Evolutionary conservation across 2,113 vertebrate species (phyloP), one percentile per base, ranked within the genome.

Genomic region (Falco punctatus): DNA sequence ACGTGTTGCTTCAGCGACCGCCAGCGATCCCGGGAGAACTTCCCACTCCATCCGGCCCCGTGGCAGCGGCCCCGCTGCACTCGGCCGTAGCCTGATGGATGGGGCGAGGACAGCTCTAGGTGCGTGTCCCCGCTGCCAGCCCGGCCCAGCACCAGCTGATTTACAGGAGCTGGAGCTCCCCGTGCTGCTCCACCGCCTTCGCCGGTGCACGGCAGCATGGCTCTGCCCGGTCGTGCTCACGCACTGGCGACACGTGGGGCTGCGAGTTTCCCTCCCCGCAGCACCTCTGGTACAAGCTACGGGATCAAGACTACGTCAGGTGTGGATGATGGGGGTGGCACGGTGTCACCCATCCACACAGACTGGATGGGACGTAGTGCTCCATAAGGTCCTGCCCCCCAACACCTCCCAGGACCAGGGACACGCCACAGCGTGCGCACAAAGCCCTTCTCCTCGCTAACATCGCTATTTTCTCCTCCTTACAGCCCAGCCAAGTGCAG

Each of bases 1-100:
- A 78, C 0, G 3, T 3, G 10, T 0, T 16, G 22, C 7, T 58
- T 28, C 80, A 51, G 72, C 0, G 2, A 44, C 18, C 16, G 40
- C n/a, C 57, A 57, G 22, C 38, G 5, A 59, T 20, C 59, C 70
- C 0, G 2, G 9, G 58, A 48, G 33, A 52, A 49, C 22, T 81
- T 59, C 32, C 80, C 59, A 38, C 38, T 38, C 38, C 38, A 38
- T 38, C 38, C 38, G 38, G 38, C 38, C 38, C 38, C 38, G 38
- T 38, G 38, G 38, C 38, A 38, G 38, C 38, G 38, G 38, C 38
- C 38, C 38, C n/a, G 48, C 46, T 15, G 5, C 71, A 23, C 17
- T 8, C 22, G 2, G 71, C 24, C 13, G 2, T 16, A 14, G 30
- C 73, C 1, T 9, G 27, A 54, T 0, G 40, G 55, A 40, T 26